Conservation (phyloP, 2,888 invertebrate species). For the Pammene fasciana region DNA sequence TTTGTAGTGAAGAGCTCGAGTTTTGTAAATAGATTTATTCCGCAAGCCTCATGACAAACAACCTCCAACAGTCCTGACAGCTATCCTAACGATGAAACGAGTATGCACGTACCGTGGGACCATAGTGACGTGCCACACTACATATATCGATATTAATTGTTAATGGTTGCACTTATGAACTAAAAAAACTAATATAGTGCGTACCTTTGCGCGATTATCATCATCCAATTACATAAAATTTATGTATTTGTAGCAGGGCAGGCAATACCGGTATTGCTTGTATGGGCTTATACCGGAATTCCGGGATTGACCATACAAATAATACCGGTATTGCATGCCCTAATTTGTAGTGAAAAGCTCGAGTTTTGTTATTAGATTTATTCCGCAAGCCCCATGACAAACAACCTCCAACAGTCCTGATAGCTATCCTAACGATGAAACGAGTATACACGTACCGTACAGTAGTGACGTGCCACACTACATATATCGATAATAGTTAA, state of each 20-base stretch:
- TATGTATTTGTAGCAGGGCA: too few species aligned
- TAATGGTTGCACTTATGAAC: neutral
- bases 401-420: neutral
- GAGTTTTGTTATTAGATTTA: too few species aligned
- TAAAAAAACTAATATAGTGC: too few species aligned
- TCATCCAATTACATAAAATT: too few species aligned
- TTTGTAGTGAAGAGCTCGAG: too few species aligned
- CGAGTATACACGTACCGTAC: neutral
- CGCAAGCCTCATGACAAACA: neutral
- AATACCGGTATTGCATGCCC: too few species aligned
- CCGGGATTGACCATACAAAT: too few species aligned
- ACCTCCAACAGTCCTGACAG: neutral
- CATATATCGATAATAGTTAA: neutral
- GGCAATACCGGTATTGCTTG: too few species aligned
- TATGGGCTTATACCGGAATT: too few species aligned
- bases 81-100: neutral
- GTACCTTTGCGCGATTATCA: too few species aligned
- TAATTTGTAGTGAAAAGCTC: too few species aligned
- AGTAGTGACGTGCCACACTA: neutral
- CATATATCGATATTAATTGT: neutral
- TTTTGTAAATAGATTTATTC: too few species aligned
- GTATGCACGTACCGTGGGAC: neutral
- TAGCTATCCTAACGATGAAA: neutral
- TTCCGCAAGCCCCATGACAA: neutral
- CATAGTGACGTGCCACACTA: neutral